Percentiles rank a stretch among this genome's conserved stretches.
Conservation (phyloP, 2,888 invertebrate species). For the Agrotis clavis region DNA sequence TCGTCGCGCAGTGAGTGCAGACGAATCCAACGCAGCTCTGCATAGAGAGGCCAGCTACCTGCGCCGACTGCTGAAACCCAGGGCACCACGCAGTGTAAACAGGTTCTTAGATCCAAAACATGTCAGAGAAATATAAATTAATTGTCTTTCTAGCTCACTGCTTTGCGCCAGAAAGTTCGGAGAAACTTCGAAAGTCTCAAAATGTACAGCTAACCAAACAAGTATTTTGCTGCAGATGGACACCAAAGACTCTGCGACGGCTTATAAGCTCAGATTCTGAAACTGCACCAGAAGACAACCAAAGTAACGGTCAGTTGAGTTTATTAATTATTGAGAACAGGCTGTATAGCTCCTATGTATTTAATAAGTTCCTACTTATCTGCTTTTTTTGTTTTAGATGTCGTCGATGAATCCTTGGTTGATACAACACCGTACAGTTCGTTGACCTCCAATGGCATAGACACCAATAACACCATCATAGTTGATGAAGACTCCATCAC, state of each 20-base stretch:
- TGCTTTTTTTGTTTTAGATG: slow-evolving; percentile 56
- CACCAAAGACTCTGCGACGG: slow-evolving; percentile 81
- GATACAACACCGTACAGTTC: slow-evolving; percentile 79
- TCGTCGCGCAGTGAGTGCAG: slow-evolving; percentile 84
- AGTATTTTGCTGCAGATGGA: slow-evolving; percentile 78
- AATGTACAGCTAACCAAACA: background rate
- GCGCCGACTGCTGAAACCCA: slow-evolving; percentile 76
- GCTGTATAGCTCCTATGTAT: background rate
- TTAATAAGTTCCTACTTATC: background rate
- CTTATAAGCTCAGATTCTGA: slow-evolving; percentile 83
- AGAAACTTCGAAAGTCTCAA: background rate
- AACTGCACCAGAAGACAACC: slow-evolving; percentile 72
- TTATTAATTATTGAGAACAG: background rate
- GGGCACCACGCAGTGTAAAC: slow-evolving; percentile 77
- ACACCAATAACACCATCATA: slow-evolving; percentile 70
- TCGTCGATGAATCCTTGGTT: slow-evolving; percentile 69
- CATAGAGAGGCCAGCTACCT: slow-evolving; percentile 81
- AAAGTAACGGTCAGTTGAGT: slow-evolving; percentile 72
- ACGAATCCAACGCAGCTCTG: slow-evolving; percentile 79
- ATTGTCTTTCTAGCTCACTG: too few species aligned
- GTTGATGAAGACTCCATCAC: slow-evolving; percentile 62
- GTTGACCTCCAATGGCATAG: slow-evolving; percentile 81
- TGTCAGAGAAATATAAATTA: too few species aligned
- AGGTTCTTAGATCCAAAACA: slow-evolving; percentile 67
- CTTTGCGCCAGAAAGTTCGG: too few species aligned